phyloP scores from a whole-genome alignment of 2,113 vertebrate species.

The Hymenochirus boettgeri region DNA sequence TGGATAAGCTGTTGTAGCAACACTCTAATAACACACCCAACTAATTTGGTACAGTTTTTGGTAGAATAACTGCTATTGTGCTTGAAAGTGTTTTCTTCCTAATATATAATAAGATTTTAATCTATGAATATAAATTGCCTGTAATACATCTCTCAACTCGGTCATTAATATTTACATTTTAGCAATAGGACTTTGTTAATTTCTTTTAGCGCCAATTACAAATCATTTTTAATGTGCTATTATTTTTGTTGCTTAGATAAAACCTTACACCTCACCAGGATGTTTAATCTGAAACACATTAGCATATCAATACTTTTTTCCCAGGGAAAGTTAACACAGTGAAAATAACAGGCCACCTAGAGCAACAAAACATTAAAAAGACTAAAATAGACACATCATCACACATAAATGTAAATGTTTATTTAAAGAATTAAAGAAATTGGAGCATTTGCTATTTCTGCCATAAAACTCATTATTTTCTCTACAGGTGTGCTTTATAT shows the following conservation, averaged over 20 bases:
- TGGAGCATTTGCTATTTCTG: slow-evolving; percentile 29
- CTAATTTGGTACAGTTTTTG: too few species aligned
- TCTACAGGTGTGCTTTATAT: slow-evolving; percentile 27
- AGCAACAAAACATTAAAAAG: neutral
- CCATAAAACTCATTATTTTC: slow-evolving; percentile 25
- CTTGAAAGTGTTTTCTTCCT: too few species aligned
- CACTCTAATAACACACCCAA: too few species aligned
- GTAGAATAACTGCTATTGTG: too few species aligned
- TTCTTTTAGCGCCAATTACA: too few species aligned
- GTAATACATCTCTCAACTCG: neutral
- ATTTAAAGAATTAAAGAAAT: slow-evolving; percentile 12
- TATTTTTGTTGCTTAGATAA: slow-evolving; percentile 7
- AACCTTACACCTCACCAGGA: slow-evolving; percentile 7
- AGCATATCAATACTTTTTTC: slow-evolving; percentile 9
- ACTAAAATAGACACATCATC: slow-evolving; percentile 9
- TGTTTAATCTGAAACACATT: slow-evolving; percentile 17
- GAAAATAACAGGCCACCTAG: slow-evolving; percentile 24
- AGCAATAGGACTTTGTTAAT: neutral
- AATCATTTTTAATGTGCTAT: slow-evolving; percentile 26
- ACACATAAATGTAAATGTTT: slow-evolving; percentile 27
- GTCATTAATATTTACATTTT: slow-evolving; percentile 1
- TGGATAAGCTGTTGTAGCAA: too few species aligned
- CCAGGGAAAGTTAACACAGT: slow-evolving; percentile 11
- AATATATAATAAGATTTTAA: too few species aligned
- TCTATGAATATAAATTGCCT: neutral